Evolutionary conservation across 2,888 invertebrate genomes (phyloP).

Genomic region (Drosophila affinis): DNA sequence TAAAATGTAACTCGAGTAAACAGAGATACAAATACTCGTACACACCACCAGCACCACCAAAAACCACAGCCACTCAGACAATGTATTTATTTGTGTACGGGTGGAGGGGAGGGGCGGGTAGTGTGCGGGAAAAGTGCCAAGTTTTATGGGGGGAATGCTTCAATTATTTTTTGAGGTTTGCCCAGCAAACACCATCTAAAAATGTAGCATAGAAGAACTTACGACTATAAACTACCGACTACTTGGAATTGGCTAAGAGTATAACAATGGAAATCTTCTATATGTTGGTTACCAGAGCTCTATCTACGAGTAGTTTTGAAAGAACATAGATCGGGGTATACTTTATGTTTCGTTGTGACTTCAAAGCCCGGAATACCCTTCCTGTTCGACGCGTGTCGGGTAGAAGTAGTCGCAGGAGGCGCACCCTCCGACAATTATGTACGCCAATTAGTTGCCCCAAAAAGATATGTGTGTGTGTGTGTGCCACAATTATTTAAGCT

Average conservation of each 20-base stretch:
- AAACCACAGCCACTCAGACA: constrained; percentile 25
- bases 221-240: constrained; percentile 5
- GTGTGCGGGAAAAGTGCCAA: constrained; percentile 27
- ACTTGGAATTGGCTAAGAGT: too few species aligned
- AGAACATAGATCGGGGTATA: too few species aligned
- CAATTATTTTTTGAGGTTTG: constrained; percentile 57
- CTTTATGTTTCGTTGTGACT: too few species aligned
- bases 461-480: constrained; percentile 2
- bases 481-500: constrained; percentile 25
- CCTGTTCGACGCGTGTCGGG: too few species aligned
- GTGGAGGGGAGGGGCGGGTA: not conserved
- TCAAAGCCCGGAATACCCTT: too few species aligned
- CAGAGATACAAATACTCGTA: constrained; percentile 1
- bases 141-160: constrained; percentile 57
- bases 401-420: not conserved
- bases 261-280: too few species aligned
- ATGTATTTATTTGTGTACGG: constrained; percentile 33
- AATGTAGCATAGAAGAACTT: not conserved
- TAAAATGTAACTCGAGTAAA: constrained; percentile 41
- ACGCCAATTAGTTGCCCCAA: constrained; percentile 71
- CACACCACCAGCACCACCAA: constrained; percentile 3
- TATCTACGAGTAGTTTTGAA: accelerated
- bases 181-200: not conserved
- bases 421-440: constrained; percentile 54
- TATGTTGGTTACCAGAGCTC: too few species aligned